phyloP scores from a whole-genome alignment of 35 echinoderm and acorn worm species.

The Ophioderma brevispina region DNA sequence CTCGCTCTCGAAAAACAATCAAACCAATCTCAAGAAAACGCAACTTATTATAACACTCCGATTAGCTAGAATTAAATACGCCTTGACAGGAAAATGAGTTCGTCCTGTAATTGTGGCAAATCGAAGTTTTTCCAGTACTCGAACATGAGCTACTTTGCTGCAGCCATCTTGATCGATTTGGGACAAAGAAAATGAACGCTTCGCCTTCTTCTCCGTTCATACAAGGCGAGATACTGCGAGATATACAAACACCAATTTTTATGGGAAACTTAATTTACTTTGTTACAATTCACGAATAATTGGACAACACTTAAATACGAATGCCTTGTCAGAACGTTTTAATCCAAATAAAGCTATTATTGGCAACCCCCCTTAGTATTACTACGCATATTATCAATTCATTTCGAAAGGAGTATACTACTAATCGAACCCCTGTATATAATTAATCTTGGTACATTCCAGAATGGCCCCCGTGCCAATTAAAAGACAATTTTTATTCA shows the following conservation, averaged over 20 bases:
- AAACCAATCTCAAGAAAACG: slow-evolving; percentile 26
- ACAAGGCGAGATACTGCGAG: background rate
- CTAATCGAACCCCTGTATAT: too few species aligned
- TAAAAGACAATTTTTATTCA: too few species aligned
- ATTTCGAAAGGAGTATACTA: too few species aligned
- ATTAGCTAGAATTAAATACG: background rate
- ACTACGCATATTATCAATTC: too few species aligned
- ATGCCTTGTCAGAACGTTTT: too few species aligned
- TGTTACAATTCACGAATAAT: too few species aligned
- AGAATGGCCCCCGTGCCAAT: too few species aligned
- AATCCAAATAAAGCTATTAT: too few species aligned
- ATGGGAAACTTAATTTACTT: background rate
- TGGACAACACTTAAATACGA: too few species aligned
- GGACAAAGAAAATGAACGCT: slow-evolving; percentile 50
- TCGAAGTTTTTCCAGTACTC: slow-evolving; percentile 99
- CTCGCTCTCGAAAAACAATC: slow-evolving; percentile 37
- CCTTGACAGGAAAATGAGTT: background rate
- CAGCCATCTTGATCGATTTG: slow-evolving; percentile 95
- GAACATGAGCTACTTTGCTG: slow-evolving; percentile 97
- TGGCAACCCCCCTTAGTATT: too few species aligned
- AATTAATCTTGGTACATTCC: too few species aligned
- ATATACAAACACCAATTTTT: background rate
- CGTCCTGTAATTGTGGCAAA: slow-evolving; percentile 91
- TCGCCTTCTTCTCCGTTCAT: background rate
- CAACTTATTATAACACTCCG: slow-evolving; percentile 11